These are phyloP conservation scores for Geodia barretti DNA, from an alignment of 37 sponge, comb jelly and placozoan species.

Conservation along the genomic window DNA sequence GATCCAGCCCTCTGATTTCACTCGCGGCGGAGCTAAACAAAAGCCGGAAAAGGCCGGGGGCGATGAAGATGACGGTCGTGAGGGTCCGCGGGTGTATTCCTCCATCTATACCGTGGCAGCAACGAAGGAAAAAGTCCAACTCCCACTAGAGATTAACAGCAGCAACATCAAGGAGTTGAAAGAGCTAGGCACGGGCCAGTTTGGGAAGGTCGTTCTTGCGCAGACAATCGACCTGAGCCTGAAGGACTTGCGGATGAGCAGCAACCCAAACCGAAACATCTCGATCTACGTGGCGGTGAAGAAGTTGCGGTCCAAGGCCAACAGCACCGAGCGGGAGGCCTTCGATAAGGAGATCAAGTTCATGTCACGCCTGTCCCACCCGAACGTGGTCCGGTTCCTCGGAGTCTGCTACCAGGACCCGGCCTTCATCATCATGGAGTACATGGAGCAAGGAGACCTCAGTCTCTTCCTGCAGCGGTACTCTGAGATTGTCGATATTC, in stretches of 20 bases:
- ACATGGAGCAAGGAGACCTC: slow-evolving; percentile 89
- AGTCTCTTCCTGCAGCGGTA: slow-evolving; percentile 70
- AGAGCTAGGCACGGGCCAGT: slow-evolving; percentile 41
- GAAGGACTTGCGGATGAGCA: slow-evolving; percentile 36
- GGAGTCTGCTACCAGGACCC: slow-evolving; percentile 44
- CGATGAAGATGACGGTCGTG: background rate
- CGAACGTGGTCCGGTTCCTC: slow-evolving; percentile 45
- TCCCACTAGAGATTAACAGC: slow-evolving; percentile 2
- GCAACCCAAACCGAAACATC: background rate
- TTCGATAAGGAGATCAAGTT: slow-evolving; percentile 70
- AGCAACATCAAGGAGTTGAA: slow-evolving; percentile 15
- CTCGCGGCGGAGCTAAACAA: background rate
- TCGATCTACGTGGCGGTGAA: slow-evolving; percentile 37
- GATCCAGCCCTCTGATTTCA: background rate
- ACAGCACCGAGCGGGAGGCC: background rate
- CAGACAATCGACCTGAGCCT: slow-evolving; percentile 26
- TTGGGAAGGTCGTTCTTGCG: slow-evolving; percentile 38
- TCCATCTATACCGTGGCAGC: slow-evolving; percentile 13
- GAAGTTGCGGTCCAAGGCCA: slow-evolving; percentile 33
- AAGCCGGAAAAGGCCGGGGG: too few species aligned
- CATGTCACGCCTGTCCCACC: slow-evolving; percentile 58
- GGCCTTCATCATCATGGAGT: slow-evolving; percentile 77
- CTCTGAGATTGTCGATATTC: background rate
- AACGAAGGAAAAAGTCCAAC: background rate
- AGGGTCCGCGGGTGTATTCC: background rate